A percentile compares a stretch with the other conserved stretches of the same genome.
Evolutionary conservation across 2,797 vertebrate species (phyloP).

Genomic region (Pseudopleuronectes americanus): DNA sequence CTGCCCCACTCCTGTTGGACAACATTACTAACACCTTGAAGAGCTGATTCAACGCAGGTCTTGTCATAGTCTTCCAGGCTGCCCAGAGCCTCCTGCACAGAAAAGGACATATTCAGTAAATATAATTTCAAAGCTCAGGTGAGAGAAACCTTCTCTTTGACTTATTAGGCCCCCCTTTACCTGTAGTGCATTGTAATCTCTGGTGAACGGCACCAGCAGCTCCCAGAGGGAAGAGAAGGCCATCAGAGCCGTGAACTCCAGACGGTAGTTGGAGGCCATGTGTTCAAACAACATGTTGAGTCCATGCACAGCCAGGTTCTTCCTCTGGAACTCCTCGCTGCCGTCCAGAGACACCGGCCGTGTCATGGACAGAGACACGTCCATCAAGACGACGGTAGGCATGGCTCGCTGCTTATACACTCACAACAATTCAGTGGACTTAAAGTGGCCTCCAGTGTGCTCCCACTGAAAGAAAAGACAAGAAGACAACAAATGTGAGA

Average conservation of each 20-base stretch:
- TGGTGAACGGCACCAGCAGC: conserved; percentile 95
- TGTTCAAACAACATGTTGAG: conserved; percentile 98
- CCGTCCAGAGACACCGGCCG: conserved; percentile 92
- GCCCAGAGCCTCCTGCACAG: conserved; percentile 91
- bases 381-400: conserved; percentile 97
- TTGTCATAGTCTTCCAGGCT: conserved; percentile 98
- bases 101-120: not conserved
- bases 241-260: conserved; percentile 95
- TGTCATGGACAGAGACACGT: conserved; percentile 98
- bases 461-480: conserved; percentile 8
- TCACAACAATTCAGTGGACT: not conserved
- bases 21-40: conserved; percentile 93
- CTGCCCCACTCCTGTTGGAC: conserved; percentile 98
- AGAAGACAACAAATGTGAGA: not conserved
- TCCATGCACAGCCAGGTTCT: conserved; percentile 95
- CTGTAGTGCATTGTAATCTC: conserved; percentile 98
- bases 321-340: conserved; percentile 95
- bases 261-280: conserved; percentile 97
- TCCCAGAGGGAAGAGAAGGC: conserved; percentile 98
- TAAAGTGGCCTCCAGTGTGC: conserved; percentile 11
- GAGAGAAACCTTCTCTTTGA: not conserved
- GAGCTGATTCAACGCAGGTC: conserved; percentile 93
- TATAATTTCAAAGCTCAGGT: not conserved
- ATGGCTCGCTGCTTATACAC: conserved; percentile 75
- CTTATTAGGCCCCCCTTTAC: conserved; percentile 56